Evolutionary conservation across 1,140 invertebrate species (phyloP).

Genomic region (Rhopalosiphum maidis): DNA sequence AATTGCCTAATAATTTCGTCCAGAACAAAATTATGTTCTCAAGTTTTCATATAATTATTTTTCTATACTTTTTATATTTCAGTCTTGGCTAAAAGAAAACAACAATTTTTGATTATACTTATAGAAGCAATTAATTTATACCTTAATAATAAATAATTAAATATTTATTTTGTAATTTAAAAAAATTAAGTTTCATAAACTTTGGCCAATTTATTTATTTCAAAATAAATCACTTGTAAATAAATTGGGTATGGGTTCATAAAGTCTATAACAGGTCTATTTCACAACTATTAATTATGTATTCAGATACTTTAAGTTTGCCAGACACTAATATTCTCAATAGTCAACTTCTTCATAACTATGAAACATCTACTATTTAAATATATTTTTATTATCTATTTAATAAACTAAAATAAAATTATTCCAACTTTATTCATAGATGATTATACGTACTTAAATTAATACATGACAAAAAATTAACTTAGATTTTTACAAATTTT

Average conservation of each 20-base stretch:
- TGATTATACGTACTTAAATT: neutral
- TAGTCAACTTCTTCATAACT: neutral
- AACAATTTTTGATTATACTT: neutral
- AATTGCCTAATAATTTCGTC: neutral
- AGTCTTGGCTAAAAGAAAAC: neutral
- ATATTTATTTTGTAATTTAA: neutral
- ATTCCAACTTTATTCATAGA: neutral
- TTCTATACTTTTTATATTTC: neutral
- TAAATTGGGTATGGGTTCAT: neutral
- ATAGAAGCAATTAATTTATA: neutral
- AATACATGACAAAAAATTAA: neutral
- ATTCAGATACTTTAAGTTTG: neutral
- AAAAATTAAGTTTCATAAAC: no score
- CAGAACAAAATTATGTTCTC: neutral
- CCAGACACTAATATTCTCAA: neutral
- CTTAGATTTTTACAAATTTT: neutral
- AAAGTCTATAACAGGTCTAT: neutral
- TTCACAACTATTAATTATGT: neutral
- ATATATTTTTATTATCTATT: neutral
- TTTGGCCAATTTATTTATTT: neutral
- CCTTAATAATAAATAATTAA: no score
- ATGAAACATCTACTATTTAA: neutral
- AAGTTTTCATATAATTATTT: constrained; percentile 16
- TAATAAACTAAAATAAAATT: neutral
- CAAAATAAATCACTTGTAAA: neutral